phyloP scores from a whole-genome alignment of 2,797 vertebrate genomes.

The Momotus momota region DNA sequence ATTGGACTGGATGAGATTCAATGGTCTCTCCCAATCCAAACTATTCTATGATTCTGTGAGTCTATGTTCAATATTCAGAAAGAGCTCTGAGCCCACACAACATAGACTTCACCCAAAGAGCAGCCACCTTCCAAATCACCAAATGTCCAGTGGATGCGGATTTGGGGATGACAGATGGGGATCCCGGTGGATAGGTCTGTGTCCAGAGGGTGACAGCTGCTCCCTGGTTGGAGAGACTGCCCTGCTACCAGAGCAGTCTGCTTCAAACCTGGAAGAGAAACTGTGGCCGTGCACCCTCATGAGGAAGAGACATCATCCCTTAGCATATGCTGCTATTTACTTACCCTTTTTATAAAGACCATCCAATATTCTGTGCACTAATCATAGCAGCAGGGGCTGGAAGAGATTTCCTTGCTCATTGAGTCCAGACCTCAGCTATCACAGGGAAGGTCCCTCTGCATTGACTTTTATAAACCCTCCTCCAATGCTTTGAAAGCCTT shows the following conservation, averaged over 20 bases:
- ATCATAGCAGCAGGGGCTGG: not conserved
- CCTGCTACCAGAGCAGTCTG: not conserved
- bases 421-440: not conserved
- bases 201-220: not conserved
- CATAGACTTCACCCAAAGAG: not conserved
- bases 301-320: not conserved
- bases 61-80: fast-evolving
- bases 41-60: not conserved
- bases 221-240: not conserved
- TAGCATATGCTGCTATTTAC: not conserved
- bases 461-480: not conserved
- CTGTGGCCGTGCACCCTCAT: fast-evolving
- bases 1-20: not conserved
- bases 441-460: not conserved
- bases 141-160: not conserved
- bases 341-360: not conserved
- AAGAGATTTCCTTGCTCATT: not conserved
- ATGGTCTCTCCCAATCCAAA: not conserved
- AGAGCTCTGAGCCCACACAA: not conserved
- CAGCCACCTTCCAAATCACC: not conserved
- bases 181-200: fast-evolving
- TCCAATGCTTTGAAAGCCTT: not conserved
- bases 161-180: not conserved
- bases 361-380: not conserved
- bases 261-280: not conserved